Evolutionary conservation across 2,113 vertebrate genomes (phyloP).

Genomic region (Poecilia latipinna): DNA sequence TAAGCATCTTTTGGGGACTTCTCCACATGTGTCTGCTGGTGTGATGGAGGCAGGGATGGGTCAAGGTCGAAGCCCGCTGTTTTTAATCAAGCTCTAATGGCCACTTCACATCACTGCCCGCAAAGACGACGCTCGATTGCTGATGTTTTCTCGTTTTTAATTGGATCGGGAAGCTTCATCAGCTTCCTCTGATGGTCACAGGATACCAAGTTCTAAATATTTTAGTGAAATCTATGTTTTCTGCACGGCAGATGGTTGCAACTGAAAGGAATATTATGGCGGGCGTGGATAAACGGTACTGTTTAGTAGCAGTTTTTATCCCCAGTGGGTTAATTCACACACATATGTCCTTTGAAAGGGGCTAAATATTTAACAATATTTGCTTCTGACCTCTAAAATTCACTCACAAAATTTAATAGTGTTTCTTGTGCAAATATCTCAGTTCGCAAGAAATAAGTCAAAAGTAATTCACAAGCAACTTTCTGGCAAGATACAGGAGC

Average conservation of each 20-base stretch:
- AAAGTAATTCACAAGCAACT: no score
- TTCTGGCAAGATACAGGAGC: no score
- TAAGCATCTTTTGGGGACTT: slow-evolving; percentile 68
- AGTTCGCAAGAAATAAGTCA: no score
- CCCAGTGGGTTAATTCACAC: slow-evolving; percentile 54
- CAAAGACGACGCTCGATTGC: slow-evolving; percentile 28
- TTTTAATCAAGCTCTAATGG: slow-evolving; percentile 51
- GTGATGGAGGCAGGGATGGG: slow-evolving; percentile 25
- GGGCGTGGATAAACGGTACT: slow-evolving; percentile 24
- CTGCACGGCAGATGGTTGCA: slow-evolving; percentile 16
- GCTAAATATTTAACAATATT: slow-evolving; percentile 56
- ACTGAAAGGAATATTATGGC: slow-evolving; percentile 24
- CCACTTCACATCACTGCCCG: slow-evolving; percentile 1
- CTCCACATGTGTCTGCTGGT: slow-evolving; percentile 31
- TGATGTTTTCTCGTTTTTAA: slow-evolving; percentile 27
- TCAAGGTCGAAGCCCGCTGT: slow-evolving; percentile 56
- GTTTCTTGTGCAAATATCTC: neutral
- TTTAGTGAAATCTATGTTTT: slow-evolving; percentile 14
- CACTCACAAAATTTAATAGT: slow-evolving; percentile 32
- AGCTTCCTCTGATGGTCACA: slow-evolving; percentile 10
- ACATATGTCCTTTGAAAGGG: slow-evolving; percentile 37
- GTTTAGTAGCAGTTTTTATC: slow-evolving; percentile 47
- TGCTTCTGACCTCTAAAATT: slow-evolving; percentile 48
- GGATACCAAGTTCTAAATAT: slow-evolving; percentile 33
- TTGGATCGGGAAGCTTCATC: slow-evolving; percentile 4